These are phyloP conservation scores for Betta splendens DNA, from an alignment of 2,797 vertebrate genomes.

Conservation along the genomic window DNA sequence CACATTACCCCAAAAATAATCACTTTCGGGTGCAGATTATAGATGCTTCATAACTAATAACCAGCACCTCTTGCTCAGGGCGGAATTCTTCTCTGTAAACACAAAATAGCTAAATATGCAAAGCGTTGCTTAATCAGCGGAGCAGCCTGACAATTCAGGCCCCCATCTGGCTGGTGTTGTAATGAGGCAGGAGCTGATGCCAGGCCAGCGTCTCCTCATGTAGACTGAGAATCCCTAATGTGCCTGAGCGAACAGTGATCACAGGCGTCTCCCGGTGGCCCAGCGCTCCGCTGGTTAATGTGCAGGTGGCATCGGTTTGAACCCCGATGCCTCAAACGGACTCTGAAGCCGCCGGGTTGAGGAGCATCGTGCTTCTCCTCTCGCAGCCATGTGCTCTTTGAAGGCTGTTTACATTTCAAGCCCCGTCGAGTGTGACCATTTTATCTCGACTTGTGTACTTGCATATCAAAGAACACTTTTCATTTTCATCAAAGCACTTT, in stretches of 20 bases:
- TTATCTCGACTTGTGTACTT: slow-evolving; percentile 59
- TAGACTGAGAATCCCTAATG: slow-evolving; percentile 23
- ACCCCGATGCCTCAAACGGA: slow-evolving; percentile 39
- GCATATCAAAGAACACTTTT: slow-evolving; percentile 72
- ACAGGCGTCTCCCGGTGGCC: slow-evolving; percentile 33
- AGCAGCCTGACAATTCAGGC: slow-evolving; percentile 38
- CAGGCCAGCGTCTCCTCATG: slow-evolving; percentile 31
- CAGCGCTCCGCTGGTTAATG: slow-evolving; percentile 38
- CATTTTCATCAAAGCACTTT: slow-evolving; percentile 68
- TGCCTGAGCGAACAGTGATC: slow-evolving; percentile 44
- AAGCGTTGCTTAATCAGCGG: slow-evolving; percentile 27
- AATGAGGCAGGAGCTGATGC: slow-evolving; percentile 43
- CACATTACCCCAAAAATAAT: neutral
- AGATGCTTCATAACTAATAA: neutral
- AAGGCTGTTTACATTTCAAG: slow-evolving; percentile 62
- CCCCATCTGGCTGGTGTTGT: slow-evolving; percentile 41
- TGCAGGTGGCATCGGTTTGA: slow-evolving; percentile 46
- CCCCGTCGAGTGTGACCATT: slow-evolving; percentile 58
- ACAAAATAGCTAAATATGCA: neutral
- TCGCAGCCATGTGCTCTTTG: slow-evolving; percentile 57
- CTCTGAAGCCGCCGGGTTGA: slow-evolving; percentile 31
- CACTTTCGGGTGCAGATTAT: neutral
- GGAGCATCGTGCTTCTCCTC: slow-evolving; percentile 36
- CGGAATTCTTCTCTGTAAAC: neutral
- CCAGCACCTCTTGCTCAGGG: neutral